phyloP scores from a whole-genome alignment of 2,888 invertebrate genomes.

The Apoda limacodes region DNA sequence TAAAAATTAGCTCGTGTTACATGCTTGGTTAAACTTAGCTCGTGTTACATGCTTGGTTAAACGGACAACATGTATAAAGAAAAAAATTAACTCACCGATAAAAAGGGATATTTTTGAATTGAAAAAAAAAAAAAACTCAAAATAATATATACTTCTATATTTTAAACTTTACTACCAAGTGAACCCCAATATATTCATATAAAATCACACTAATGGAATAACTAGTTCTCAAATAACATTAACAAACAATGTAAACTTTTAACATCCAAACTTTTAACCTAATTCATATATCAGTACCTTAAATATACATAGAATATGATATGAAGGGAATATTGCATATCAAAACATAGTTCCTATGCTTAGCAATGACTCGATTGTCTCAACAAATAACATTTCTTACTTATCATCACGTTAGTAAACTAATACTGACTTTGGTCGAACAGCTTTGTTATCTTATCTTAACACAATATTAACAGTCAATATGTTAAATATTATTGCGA shows the following conservation, averaged over 20 bases:
- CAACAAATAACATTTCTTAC: slow-evolving; percentile 47
- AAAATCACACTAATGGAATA: slow-evolving; percentile 65
- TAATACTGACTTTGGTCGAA: slow-evolving; percentile 71
- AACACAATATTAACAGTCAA: slow-evolving; percentile 65
- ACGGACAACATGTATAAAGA: too few relatives aligned
- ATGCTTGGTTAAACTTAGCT: too few relatives aligned
- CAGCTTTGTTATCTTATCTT: slow-evolving; percentile 68
- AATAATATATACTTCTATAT: slow-evolving; percentile 47
- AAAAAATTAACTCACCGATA: slow-evolving; percentile 18
- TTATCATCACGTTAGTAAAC: slow-evolving; percentile 56
- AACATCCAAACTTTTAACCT: slow-evolving; percentile 43
- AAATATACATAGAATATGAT: slow-evolving; percentile 43
- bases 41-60: too few relatives aligned
- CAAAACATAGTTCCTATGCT: slow-evolving; percentile 40
- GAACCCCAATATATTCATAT: slow-evolving; percentile 71
- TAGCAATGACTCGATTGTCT: slow-evolving; percentile 49
- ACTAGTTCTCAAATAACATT: slow-evolving; percentile 63
- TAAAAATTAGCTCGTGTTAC: too few relatives aligned
- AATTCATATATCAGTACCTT: slow-evolving; percentile 47
- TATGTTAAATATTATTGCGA: slow-evolving; percentile 55
- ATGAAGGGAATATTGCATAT: slow-evolving; percentile 57
- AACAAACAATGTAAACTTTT: slow-evolving; percentile 60
- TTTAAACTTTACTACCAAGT: slow-evolving; percentile 67
- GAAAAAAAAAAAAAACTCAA: slow-evolving; percentile 37
- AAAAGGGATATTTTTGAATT: slow-evolving; percentile 15